Conservation (phyloP, 2,797 vertebrate genomes). For the Gila robusta region DNA sequence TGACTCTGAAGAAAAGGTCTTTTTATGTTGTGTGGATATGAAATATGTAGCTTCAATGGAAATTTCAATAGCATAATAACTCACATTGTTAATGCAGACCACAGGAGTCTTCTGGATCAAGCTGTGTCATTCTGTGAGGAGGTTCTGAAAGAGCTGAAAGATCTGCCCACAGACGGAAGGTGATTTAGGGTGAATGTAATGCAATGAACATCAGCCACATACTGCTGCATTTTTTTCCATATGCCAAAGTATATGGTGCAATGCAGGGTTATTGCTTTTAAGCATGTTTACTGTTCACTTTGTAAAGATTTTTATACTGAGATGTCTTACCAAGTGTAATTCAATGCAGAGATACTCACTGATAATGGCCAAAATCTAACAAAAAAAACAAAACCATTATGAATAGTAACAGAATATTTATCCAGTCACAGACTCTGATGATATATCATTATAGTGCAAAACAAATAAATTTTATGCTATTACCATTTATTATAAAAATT, state of each 20-base stretch:
- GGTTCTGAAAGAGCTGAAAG: constrained; percentile 21
- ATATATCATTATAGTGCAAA: neutral
- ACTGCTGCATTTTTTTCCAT: neutral
- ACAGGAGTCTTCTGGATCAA: constrained; percentile 64
- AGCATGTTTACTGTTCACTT: constrained; percentile 9
- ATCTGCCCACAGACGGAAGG: constrained; percentile 4
- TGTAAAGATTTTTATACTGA: constrained; percentile 19
- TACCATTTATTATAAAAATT: neutral
- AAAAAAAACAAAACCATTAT: neutral
- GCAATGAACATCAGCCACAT: constrained; percentile 1
- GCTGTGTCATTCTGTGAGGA: constrained; percentile 77
- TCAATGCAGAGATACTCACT: neutral
- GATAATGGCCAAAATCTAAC: neutral
- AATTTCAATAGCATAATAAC: constrained; percentile 11
- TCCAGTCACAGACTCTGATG: neutral
- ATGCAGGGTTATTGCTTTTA: constrained; percentile 26
- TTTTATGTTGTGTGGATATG: constrained; percentile 9
- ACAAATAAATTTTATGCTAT: neutral
- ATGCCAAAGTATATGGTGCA: constrained; percentile 50
- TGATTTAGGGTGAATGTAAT: constrained; percentile 12
- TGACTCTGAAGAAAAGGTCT: neutral
- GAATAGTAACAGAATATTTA: neutral
- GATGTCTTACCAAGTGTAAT: neutral
- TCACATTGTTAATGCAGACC: constrained; percentile 53
- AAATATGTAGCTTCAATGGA: neutral